Evolutionary conservation across 2,888 invertebrate genomes (phyloP), one percentile per base, ranked within the genome.

Genomic region (Villa cingulata): DNA sequence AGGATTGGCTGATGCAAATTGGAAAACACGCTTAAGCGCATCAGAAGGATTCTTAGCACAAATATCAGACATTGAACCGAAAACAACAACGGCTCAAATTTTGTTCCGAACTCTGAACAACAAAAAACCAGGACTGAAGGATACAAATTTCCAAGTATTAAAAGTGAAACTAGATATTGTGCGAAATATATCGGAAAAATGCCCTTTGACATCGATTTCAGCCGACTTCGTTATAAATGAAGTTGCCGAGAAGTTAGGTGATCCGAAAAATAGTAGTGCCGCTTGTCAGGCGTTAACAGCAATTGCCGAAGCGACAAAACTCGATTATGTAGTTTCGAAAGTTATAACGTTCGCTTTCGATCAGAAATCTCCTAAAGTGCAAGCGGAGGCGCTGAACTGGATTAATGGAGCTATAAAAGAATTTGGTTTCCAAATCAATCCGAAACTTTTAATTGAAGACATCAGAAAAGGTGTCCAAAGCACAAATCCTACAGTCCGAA

Each of bases 301-400:
- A 1, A 77, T 92, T 20, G 81, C 90, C 0, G 90, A 89, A 59
- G 81, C 83, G 0, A 81, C 81, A 5, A 80, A 78, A 27, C 68
- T 92, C 12, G 86, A 87, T 46, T 78, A 80, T 53, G 78, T 90
- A 1, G 75, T 85, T 2, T 75, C 75, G 32, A 80, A 82, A 61
- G 79, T 84, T 0, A 68, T 89, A 20, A 74, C 78, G 3, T 82
- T 78, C 62, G 86, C 88, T 0, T 86, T 90, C 66, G 80, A 78
- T 57, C 89, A 91, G 66, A 91, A 90, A 69, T 92, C 86, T 61
- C 92, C 92, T 0, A 91, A 91, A 68, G 87, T 90, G 37, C 88
- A 90, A 61, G 80, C 86, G 1, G 92, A 92, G 66, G 75, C 86
- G 48, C 73, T 92, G 46, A 74, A 76, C 48, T 94, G 92, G 91